Conservation (phyloP, 2,797 vertebrate species). For the Poeciliopsis turneri region DNA sequence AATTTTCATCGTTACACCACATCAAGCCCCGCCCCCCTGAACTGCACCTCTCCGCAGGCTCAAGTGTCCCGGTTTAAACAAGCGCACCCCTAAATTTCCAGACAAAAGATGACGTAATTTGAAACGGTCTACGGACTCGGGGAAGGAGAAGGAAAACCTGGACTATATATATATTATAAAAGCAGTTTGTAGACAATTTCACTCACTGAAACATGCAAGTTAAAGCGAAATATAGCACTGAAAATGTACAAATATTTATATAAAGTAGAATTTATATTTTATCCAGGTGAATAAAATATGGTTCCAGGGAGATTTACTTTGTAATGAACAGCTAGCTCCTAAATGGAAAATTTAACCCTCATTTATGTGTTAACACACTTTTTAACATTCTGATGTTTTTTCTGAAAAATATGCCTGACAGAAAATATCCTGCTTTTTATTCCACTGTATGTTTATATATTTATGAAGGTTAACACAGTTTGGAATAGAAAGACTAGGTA, state of each 20-base stretch:
- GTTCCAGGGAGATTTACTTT: not conserved
- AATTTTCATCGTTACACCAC: not conserved
- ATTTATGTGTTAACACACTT: not conserved
- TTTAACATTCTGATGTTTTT: not conserved
- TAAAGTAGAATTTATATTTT: not conserved
- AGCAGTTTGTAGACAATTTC: not conserved
- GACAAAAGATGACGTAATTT: constrained; percentile 68
- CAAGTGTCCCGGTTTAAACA: not conserved
- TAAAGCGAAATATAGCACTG: not conserved
- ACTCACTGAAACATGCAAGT: not conserved
- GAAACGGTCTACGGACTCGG: not conserved
- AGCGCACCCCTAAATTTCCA: constrained; percentile 39
- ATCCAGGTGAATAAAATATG: not conserved
- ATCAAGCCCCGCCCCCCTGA: constrained; percentile 26
- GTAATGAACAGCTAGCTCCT: not conserved
- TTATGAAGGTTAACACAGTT: not conserved
- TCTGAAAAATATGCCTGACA: not conserved
- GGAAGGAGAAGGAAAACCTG: not conserved
- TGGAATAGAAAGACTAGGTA: not conserved
- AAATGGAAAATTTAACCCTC: not conserved
- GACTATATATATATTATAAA: not conserved
- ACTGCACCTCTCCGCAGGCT: not conserved
- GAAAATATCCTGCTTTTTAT: not conserved
- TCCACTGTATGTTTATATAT: not conserved
- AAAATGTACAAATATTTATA: not conserved